Conservation (phyloP, 2,113 vertebrate species). For the Nothoprocta pentlandii region DNA sequence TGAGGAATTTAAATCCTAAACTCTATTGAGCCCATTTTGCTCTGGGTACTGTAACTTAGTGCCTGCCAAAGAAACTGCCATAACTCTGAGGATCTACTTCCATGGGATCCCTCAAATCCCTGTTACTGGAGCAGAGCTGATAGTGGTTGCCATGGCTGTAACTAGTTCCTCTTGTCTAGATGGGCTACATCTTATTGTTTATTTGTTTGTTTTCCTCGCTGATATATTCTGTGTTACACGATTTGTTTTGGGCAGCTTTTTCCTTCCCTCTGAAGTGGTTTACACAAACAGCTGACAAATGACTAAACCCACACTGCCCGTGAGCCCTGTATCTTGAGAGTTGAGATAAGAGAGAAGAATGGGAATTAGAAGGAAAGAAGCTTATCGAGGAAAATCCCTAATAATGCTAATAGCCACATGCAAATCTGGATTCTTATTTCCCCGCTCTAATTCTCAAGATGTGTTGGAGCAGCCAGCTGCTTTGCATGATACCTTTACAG, state of each 20-base stretch:
- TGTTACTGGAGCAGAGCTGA: not conserved
- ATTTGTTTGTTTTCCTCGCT: not conserved
- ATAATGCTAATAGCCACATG: conserved; percentile 41
- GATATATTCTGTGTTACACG: not conserved
- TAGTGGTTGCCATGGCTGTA: not conserved
- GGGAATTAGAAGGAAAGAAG: not conserved
- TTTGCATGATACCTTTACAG: not conserved
- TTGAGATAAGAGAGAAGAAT: conserved; percentile 21
- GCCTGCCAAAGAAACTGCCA: not conserved
- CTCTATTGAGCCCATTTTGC: not conserved
- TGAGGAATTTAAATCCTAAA: not conserved
- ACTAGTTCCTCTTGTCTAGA: not conserved
- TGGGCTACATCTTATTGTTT: not conserved
- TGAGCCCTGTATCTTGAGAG: not conserved
- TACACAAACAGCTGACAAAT: not conserved
- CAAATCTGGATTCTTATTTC: conserved; percentile 17
- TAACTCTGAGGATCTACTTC: not conserved
- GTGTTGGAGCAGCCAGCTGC: not conserved
- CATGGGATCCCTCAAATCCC: not conserved
- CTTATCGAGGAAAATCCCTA: conserved; percentile 43
- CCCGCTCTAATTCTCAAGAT: conserved; percentile 23
- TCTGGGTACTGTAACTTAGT: not conserved
- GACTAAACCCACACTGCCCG: not conserved
- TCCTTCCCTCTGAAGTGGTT: not conserved
- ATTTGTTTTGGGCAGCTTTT: conserved; percentile 3